Conservation (phyloP, 2,888 invertebrate species). For the Trachelus tabidus region DNA sequence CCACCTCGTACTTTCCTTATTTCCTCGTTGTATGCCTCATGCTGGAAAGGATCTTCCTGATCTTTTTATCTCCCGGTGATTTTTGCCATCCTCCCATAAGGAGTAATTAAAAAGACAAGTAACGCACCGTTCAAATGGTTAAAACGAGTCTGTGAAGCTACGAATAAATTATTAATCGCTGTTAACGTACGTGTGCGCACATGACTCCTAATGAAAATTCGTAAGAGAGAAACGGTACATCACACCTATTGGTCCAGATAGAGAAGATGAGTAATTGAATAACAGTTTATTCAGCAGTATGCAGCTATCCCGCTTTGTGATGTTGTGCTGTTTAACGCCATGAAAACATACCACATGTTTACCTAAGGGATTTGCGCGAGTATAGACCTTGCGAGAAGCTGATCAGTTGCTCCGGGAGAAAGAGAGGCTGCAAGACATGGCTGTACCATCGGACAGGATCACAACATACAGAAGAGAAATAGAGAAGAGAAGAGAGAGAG, state of each 20-base stretch:
- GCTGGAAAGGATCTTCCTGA: not conserved
- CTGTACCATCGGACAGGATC: not conserved
- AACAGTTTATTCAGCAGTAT: not conserved
- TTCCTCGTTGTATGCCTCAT: not conserved
- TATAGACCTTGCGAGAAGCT: not conserved
- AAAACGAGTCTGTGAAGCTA: not conserved
- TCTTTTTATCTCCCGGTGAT: not conserved
- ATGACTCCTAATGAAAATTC: not conserved
- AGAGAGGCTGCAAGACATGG: not conserved
- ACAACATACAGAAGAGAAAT: not conserved
- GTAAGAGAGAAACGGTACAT: not conserved
- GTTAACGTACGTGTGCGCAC: not conserved
- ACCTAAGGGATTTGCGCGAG: not conserved
- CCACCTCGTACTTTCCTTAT: not conserved
- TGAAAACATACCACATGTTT: not conserved
- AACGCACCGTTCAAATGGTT: not conserved
- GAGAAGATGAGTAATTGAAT: not conserved
- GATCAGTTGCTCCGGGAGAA: not conserved
- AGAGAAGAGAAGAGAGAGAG: too few relatives aligned
- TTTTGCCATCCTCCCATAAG: not conserved
- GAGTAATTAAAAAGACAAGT: not conserved
- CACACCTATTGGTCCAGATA: not conserved
- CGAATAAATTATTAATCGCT: not conserved
- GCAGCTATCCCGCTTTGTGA: not conserved
- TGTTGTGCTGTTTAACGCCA: not conserved